phyloP scores from a whole-genome alignment of 2,113 vertebrate species.

The Philantomba maxwellii region DNA sequence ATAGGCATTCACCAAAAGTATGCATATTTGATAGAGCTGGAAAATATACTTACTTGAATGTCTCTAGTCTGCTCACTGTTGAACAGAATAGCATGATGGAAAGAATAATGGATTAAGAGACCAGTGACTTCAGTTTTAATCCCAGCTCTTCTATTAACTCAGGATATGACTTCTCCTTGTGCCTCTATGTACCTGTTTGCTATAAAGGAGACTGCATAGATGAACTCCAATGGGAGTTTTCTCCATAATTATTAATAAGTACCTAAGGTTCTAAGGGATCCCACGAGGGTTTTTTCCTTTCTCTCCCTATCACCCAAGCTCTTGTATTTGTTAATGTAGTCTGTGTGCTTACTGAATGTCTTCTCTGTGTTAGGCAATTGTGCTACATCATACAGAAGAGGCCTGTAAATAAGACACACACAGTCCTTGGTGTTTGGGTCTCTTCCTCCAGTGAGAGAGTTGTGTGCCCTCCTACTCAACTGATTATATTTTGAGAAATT shows the following conservation, averaged over 20 bases:
- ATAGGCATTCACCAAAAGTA: background rate
- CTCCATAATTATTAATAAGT: background rate
- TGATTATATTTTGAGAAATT: background rate
- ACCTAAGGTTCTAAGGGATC: background rate
- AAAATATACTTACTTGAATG: background rate
- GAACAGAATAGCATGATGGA: background rate
- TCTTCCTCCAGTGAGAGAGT: background rate
- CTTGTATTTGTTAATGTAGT: background rate
- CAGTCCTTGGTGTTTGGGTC: background rate
- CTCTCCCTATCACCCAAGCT: background rate
- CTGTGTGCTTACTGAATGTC: background rate
- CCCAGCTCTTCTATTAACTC: background rate
- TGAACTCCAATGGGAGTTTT: background rate
- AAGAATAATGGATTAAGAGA: background rate
- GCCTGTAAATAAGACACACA: background rate
- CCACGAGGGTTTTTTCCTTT: background rate
- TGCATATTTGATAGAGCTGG: background rate
- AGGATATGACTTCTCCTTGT: background rate
- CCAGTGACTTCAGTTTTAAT: background rate
- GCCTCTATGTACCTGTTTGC: background rate
- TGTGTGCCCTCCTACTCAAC: background rate
- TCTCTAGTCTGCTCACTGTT: background rate
- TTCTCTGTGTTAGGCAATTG: background rate
- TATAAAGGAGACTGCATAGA: background rate
- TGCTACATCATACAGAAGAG: background rate